These are phyloP conservation scores for Penaeus japonicus DNA, from an alignment of 1,140 invertebrate species.

Conservation along the genomic window DNA sequence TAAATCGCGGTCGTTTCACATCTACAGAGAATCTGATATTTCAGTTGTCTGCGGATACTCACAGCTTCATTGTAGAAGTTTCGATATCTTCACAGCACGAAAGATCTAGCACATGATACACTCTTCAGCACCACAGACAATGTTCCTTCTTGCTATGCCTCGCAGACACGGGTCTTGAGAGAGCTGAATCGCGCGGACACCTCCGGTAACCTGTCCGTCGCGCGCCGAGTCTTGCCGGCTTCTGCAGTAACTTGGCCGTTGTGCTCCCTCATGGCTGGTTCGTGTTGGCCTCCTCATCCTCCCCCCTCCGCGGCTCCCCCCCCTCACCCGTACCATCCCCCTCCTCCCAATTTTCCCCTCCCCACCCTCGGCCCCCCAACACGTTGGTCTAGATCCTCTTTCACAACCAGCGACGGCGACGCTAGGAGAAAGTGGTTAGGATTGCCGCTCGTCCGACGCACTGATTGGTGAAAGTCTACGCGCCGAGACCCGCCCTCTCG, in stretches of 20 bases:
- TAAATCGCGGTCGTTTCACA: no score
- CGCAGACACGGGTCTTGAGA: no score
- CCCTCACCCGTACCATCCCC: not conserved
- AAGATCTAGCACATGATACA: conserved; percentile 37
- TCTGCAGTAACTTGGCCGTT: not conserved
- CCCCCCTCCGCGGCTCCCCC: not conserved
- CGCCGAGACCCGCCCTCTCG: not conserved
- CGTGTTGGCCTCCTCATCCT: not conserved
- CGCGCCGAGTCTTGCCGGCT: conserved; percentile 26
- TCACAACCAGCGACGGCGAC: conserved; percentile 25
- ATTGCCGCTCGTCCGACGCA: conserved; percentile 36
- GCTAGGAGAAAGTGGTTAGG: conserved; percentile 40
- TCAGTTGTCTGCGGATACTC: conserved; percentile 1
- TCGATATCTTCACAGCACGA: not conserved
- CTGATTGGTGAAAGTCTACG: conserved; percentile 45
- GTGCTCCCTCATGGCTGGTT: not conserved
- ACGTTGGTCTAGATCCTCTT: not conserved
- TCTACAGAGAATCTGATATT: no score
- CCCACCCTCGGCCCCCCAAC: no score
- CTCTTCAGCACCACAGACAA: not conserved
- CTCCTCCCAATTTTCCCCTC: not conserved
- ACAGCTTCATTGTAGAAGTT: conserved; percentile 23
- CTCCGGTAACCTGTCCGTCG: not conserved
- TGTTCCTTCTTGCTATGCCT: no score
- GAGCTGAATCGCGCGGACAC: not conserved